phyloP scores from a whole-genome alignment of 2,797 vertebrate genomes.

The Rhinophrynus dorsalis region DNA sequence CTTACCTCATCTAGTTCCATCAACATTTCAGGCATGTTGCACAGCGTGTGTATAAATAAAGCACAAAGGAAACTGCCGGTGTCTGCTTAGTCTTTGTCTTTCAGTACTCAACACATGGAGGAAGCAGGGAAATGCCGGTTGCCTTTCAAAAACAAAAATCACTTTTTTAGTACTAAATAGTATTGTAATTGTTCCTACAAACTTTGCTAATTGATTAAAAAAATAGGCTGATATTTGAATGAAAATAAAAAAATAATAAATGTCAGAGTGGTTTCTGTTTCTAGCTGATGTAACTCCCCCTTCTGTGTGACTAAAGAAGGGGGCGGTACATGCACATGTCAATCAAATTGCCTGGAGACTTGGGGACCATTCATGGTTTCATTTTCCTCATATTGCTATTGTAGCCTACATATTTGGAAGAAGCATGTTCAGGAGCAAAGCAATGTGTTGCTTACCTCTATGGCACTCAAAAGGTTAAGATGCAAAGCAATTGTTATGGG shows the following conservation, averaged over 20 bases:
- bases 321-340: background rate
- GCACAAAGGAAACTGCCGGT: background rate
- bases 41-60: background rate
- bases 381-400: no score
- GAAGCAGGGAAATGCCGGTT: conserved; percentile 28
- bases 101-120: conserved; percentile 18
- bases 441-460: no score
- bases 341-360: background rate
- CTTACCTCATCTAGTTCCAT: conserved; percentile 68
- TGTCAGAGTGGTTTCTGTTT: background rate
- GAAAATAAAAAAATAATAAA: conserved; percentile 7
- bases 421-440: no score
- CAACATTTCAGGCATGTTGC: conserved; percentile 57
- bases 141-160: conserved; percentile 59
- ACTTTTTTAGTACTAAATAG: conserved; percentile 46
- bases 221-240: conserved; percentile 1
- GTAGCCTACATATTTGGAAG: no score
- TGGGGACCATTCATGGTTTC: background rate
- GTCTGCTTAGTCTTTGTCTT: conserved; percentile 51
- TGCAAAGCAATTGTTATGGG: no score
- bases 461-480: no score
- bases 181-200: conserved; percentile 21
- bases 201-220: background rate
- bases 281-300: background rate
- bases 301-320: background rate